These are phyloP conservation scores for Hetaerina titia DNA, from an alignment of 2,888 invertebrate species.

Conservation along the genomic window DNA sequence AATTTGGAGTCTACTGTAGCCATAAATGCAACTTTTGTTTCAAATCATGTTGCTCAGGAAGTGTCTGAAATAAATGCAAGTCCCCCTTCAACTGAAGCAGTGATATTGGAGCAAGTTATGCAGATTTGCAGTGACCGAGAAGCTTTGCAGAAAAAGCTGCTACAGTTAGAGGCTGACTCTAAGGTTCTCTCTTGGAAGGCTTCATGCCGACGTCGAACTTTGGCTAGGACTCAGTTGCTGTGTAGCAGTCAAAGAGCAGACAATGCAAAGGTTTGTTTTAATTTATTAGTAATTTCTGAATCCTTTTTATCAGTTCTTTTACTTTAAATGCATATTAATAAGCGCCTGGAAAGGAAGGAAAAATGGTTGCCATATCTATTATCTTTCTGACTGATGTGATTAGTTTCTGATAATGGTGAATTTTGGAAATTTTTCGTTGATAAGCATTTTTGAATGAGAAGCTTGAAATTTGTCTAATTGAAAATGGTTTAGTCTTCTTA, in stretches of 20 bases:
- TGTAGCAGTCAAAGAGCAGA: neutral
- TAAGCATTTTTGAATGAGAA: too few relatives aligned
- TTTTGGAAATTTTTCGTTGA: too few relatives aligned
- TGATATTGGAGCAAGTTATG: neutral
- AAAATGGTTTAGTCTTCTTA: too few relatives aligned
- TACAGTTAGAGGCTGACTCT: slow-evolving; percentile 25
- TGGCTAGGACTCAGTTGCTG: slow-evolving; percentile 25
- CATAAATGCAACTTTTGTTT: slow-evolving; percentile 26
- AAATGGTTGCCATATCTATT: too few relatives aligned
- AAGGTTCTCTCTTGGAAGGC: slow-evolving; percentile 48
- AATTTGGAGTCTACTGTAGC: neutral
- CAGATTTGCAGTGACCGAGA: neutral
- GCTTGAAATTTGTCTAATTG: too few relatives aligned
- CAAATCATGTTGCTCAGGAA: neutral
- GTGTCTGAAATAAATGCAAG: neutral
- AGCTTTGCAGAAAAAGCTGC: slow-evolving; percentile 18
- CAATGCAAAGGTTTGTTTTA: neutral
- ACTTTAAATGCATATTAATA: too few relatives aligned
- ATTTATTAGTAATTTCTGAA: neutral
- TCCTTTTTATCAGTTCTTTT: neutral
- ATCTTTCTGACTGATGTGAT: too few relatives aligned
- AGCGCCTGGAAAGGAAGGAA: too few relatives aligned
- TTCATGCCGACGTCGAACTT: neutral
- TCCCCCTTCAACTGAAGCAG: neutral
- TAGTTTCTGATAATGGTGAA: too few relatives aligned